Base-by-base conservation (phyloP, 2,113 vertebrate species). In the Perognathus longimembris region DNA sequence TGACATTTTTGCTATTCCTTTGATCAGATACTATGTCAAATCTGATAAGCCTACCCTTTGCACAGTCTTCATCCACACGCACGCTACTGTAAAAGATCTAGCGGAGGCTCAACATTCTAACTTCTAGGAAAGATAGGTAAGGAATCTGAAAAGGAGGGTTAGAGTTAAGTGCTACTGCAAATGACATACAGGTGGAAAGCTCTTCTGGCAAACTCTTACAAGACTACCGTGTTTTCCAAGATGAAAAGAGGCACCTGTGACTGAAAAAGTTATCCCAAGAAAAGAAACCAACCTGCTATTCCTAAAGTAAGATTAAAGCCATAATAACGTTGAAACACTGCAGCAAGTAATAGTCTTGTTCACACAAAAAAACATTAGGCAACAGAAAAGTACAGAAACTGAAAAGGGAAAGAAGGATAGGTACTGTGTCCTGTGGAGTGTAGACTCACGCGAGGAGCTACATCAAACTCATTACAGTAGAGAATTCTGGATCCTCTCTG, bases 51-150 rank as follows among this genome's bases (percentile, higher is more conserved):
- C 17, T 63, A 24, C 28, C 18, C 4, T 69, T 71, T 42, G 24
- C 7, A 38, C 40, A 59, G 4, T 59, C 32, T 85, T 61, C 24
- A 66, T 1, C 11, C 21, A 30, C 26, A 26, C 69, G 3, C n/a
- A 2, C n/a, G 74, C 74, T 69, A 38, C 73, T 79, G 40, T 74
- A 34, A 32, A 84, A 89, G n/a, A 86, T 6, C 1, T 20, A 77
- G 10, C 66, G 26, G 64, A 82, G 90, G 88, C 85, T n/a, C 50
- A 73, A 88, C 89, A 26, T 81, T 95, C 50, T 94, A 63, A 80
- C 12, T 79, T 80, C 66, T 9, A 81, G 12, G 20, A 78, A 89
- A 88, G 61, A 45, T 6, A 90, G 89, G 45, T n/a, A 3, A 74
- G 80, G 20, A 34, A 92, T 66, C 15, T 66, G 14, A 59, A 61